Conservation (phyloP, 1,140 invertebrate species). For the Belonocnema kinseyi region DNA sequence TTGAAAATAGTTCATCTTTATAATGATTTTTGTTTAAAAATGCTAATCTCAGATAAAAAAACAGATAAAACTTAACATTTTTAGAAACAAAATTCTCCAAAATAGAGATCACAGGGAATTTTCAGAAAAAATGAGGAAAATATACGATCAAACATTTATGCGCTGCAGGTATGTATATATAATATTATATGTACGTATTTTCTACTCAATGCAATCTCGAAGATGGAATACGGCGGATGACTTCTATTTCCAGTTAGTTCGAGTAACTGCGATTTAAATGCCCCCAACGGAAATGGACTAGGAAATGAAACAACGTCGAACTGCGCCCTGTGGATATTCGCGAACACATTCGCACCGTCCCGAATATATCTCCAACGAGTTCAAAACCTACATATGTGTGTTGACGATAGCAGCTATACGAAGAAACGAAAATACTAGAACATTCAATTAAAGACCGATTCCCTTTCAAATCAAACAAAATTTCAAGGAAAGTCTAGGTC, state of each 20-base stretch:
- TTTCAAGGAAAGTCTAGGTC: too few species aligned
- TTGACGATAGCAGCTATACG: background rate
- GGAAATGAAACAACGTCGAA: conserved; percentile 70
- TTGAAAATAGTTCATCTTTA: too few species aligned
- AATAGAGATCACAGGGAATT: too few species aligned
- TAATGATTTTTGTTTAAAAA: too few species aligned
- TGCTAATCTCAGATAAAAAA: too few species aligned
- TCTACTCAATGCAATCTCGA: conserved; percentile 50
- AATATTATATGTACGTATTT: background rate
- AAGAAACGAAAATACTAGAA: too few species aligned
- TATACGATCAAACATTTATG: background rate
- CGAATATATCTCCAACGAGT: background rate
- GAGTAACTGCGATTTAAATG: conserved; percentile 70
- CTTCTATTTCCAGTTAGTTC: conserved; percentile 67
- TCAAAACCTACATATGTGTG: background rate
- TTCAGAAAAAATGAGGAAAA: too few species aligned
- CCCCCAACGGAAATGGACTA: conserved; percentile 71
- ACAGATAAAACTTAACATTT: too few species aligned
- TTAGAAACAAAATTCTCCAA: too few species aligned
- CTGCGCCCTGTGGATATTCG: conserved; percentile 44
- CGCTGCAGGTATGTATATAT: background rate
- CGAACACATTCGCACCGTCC: conserved; percentile 48
- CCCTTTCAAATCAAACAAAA: too few species aligned
- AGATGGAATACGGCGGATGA: conserved; percentile 61
- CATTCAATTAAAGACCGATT: too few species aligned